Percentiles rank a stretch among this genome's conserved stretches.
phyloP scores from a whole-genome alignment of 2,113 vertebrate species.

The Chaetodon trifascialis region DNA sequence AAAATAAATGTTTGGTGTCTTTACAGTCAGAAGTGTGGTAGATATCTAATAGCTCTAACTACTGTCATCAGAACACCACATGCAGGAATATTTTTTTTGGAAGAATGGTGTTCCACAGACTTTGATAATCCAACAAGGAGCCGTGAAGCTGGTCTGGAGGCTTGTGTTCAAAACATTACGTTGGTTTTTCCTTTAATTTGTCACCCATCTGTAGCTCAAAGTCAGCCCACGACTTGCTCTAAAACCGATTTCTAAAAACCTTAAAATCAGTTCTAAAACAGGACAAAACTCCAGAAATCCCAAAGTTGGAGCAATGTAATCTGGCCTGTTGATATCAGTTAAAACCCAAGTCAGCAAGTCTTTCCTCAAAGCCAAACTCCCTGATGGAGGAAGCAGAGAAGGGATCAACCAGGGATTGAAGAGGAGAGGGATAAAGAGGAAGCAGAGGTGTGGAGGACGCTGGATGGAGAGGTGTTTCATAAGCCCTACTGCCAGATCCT shows the following conservation, averaged over 20 bases:
- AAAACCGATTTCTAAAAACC: background rate
- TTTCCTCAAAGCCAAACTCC: conserved; percentile 10
- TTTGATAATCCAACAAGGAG: background rate
- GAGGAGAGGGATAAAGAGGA: conserved; percentile 43
- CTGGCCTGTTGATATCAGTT: conserved; percentile 12
- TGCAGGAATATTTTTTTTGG: background rate
- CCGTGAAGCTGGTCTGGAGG: no score
- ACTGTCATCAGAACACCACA: background rate
- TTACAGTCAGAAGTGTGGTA: background rate
- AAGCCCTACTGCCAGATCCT: conserved; percentile 42
- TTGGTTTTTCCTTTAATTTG: background rate
- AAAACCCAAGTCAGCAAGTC: conserved; percentile 20
- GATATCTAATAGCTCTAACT: background rate
- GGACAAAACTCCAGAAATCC: background rate
- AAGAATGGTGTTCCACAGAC: background rate
- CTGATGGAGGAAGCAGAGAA: conserved; percentile 17
- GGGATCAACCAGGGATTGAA: conserved; percentile 27
- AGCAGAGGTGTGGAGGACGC: conserved; percentile 48
- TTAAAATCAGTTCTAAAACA: background rate
- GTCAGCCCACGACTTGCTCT: background rate
- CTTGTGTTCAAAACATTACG: background rate
- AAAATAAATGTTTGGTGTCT: background rate
- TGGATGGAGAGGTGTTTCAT: conserved; percentile 71
- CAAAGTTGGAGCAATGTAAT: background rate
- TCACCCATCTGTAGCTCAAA: background rate